Conservation (phyloP, 2,888 invertebrate genomes). For the Drosophila nr. fundita region DNA sequence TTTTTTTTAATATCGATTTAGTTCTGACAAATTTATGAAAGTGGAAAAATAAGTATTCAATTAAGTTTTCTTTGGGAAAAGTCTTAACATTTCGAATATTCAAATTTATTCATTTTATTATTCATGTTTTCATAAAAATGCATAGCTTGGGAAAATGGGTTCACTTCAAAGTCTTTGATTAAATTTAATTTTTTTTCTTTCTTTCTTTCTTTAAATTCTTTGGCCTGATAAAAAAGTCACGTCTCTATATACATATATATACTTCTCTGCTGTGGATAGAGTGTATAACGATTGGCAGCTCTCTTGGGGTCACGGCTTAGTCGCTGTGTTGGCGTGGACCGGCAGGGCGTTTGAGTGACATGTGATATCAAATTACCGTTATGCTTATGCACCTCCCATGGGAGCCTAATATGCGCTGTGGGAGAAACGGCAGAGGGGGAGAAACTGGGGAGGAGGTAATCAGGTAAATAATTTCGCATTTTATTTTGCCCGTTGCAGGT, state of each 20-base stretch:
- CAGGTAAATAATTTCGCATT: conserved; percentile 38
- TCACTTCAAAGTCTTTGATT: background rate
- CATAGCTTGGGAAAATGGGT: background rate
- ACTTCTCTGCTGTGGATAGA: background rate
- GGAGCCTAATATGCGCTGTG: conserved; percentile 33
- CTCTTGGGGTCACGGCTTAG: conserved; percentile 23
- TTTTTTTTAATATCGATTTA: background rate
- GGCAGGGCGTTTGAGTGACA: conserved; percentile 58
- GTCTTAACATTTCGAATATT: too few species aligned
- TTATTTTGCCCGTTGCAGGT: conserved; percentile 36
- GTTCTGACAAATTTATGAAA: background rate
- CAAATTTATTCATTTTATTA: background rate
- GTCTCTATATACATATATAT: background rate
- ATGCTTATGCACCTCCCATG: conserved; percentile 34
- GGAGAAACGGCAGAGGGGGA: background rate
- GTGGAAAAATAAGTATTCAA: background rate
- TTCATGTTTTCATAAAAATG: background rate
- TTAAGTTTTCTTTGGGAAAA: fast-evolving
- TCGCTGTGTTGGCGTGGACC: conserved; percentile 32
- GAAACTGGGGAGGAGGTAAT: conserved; percentile 6
- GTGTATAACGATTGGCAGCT: conserved; percentile 42
- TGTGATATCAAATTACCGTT: conserved; percentile 67
- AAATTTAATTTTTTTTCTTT: background rate
- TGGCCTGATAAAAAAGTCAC: background rate
- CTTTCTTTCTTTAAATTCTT: background rate